Conservation (phyloP, 2,888 invertebrate species). For the Crioceris asparagi region DNA sequence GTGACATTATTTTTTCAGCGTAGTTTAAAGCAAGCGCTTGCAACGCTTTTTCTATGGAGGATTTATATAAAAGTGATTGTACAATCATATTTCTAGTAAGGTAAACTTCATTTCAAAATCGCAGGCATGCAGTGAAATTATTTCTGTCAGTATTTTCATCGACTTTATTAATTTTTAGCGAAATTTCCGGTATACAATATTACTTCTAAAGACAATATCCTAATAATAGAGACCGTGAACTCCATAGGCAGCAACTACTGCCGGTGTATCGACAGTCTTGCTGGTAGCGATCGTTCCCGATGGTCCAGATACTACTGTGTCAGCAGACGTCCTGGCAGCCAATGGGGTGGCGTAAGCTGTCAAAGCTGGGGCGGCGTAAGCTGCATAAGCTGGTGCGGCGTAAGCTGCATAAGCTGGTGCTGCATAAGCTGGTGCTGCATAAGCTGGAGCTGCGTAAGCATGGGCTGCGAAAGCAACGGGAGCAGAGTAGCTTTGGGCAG, state of each 20-base stretch:
- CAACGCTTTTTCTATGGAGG: no score
- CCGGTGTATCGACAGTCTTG: conserved; percentile 18
- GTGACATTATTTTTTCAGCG: no score
- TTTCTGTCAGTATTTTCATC: no score
- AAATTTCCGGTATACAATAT: no score
- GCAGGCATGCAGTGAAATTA: no score
- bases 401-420: neutral
- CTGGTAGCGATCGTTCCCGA: conserved; percentile 23
- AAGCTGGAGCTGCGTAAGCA: neutral
- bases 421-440: neutral
- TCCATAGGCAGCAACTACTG: conserved; percentile 16
- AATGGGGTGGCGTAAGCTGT: conserved; percentile 8
- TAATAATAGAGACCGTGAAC: conserved; percentile 8
- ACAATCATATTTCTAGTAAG: no score
- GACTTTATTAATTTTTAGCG: no score
- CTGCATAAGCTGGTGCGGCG: neutral
- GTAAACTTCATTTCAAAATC: no score
- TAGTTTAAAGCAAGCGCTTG: no score
- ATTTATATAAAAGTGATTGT: no score
- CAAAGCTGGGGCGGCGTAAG: neutral
- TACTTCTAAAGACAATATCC: no score
- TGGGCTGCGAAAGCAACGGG: conserved; percentile 10
- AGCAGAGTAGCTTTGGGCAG: conserved; percentile 15
- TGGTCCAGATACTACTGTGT: conserved; percentile 24
- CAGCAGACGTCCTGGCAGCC: conserved; percentile 12